Conservation (phyloP, 2,888 invertebrate genomes). For the Hypolimnas misippus region DNA sequence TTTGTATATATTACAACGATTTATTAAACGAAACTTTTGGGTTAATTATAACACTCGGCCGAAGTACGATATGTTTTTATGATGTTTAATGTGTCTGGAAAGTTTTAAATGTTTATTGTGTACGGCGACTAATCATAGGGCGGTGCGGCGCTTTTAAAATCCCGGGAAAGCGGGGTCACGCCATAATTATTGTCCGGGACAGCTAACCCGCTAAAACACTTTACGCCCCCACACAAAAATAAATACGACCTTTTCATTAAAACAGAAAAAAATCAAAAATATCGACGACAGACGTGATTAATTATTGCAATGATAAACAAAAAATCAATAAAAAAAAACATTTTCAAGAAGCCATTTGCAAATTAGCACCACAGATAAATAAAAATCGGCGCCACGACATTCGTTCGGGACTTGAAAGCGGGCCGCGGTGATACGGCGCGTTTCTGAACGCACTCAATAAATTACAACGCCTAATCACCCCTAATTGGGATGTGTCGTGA, state of each 20-base stretch:
- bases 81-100: constrained; percentile 39
- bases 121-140: constrained; percentile 49
- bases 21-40: constrained; percentile 15
- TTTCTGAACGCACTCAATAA: constrained; percentile 77
- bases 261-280: not conserved
- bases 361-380: constrained; percentile 69
- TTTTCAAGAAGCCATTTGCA: constrained; percentile 62
- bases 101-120: constrained; percentile 45
- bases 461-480: constrained; percentile 80
- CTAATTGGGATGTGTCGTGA: constrained; percentile 82
- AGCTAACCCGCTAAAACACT: constrained; percentile 34
- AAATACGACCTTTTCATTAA: constrained; percentile 5
- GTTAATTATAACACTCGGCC: constrained; percentile 33
- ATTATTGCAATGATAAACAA: constrained; percentile 7
- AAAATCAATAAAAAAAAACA: constrained; percentile 31
- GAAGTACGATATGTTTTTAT: constrained; percentile 33
- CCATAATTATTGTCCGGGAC: constrained; percentile 38
- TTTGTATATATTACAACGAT: constrained; percentile 12
- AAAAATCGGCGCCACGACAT: constrained; percentile 68
- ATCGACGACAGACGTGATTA: constrained; percentile 16
- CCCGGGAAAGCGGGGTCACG: constrained; percentile 42
- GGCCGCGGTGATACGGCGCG: constrained; percentile 61
- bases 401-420: constrained; percentile 54
- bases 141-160: constrained; percentile 44
- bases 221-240: constrained; percentile 23